phyloP scores from a whole-genome alignment of 2,888 invertebrate genomes.

The Teleogryllus oceanicus region DNA sequence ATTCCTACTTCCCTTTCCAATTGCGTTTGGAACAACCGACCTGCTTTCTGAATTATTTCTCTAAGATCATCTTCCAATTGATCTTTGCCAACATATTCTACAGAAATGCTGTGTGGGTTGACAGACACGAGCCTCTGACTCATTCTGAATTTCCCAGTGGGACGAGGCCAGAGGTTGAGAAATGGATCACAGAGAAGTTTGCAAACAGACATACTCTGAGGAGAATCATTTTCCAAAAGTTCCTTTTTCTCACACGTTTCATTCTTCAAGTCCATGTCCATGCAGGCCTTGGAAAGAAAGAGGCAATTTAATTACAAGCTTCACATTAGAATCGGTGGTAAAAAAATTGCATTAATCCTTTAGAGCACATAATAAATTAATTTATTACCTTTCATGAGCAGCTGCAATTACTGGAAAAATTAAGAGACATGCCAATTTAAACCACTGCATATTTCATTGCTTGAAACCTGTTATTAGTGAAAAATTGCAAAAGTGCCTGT shows the following conservation, averaged over 20 bases:
- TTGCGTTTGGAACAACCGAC: constrained; percentile 20
- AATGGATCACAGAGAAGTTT: constrained; percentile 34
- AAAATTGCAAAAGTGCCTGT: too few relatives aligned
- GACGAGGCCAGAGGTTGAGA: constrained; percentile 59
- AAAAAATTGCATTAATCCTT: too few relatives aligned
- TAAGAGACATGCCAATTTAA: too few relatives aligned
- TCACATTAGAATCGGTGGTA: too few relatives aligned
- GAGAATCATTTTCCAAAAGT: constrained; percentile 4
- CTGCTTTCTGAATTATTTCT: neutral
- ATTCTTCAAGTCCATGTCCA: constrained; percentile 35
- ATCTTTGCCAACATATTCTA: constrained; percentile 43
- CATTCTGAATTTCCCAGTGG: constrained; percentile 57
- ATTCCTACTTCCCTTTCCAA: constrained; percentile 11
- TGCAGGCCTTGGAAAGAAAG: constrained; percentile 24
- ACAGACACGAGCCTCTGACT: constrained; percentile 45
- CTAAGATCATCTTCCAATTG: neutral
- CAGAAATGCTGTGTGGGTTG: constrained; percentile 53
- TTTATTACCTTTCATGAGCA: too few relatives aligned
- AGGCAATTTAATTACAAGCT: neutral
- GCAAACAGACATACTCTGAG: constrained; percentile 32
- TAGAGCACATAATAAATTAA: too few relatives aligned
- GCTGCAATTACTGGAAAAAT: too few relatives aligned
- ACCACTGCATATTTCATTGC: too few relatives aligned
- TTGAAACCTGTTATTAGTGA: too few relatives aligned
- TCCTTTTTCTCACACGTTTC: constrained; percentile 31